phyloP scores from a whole-genome alignment of 2,888 invertebrate genomes.

The Diarsia brunnea region DNA sequence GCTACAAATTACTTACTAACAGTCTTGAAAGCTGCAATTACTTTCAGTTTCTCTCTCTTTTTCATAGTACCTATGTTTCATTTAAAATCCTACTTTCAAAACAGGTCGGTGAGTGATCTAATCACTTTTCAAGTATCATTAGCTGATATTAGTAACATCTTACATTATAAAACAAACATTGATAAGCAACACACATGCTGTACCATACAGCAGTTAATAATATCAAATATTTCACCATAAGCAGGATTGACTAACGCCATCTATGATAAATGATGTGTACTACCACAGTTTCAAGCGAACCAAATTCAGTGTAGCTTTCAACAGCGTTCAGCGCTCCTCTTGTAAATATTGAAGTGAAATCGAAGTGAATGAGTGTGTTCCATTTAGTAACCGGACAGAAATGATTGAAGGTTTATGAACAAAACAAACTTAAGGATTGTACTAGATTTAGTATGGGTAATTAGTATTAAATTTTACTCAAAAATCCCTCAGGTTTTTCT shows the following conservation, averaged over 20 bases:
- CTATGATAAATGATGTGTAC: conserved; percentile 15
- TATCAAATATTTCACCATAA: background rate
- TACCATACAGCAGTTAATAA: background rate
- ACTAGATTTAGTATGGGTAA: background rate
- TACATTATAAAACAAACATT: background rate
- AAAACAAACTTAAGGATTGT: background rate
- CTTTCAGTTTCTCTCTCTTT: no score
- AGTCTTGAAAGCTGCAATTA: background rate
- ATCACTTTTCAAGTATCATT: background rate
- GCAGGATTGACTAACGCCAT: conserved; percentile 41
- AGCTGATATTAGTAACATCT: background rate
- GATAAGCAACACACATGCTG: background rate
- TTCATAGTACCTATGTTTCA: background rate
- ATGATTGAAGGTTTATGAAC: background rate
- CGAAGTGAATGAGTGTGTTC: background rate
- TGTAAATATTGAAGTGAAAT: conserved; percentile 3
- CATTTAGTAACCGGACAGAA: background rate
- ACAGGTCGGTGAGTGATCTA: background rate
- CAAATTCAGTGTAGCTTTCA: background rate
- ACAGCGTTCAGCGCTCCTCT: background rate
- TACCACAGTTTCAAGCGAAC: background rate
- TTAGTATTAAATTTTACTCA: background rate
- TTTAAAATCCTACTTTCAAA: background rate
- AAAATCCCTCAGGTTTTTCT: no score
- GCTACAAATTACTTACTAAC: background rate